Evolutionary conservation across 2,888 invertebrate genomes (phyloP), one percentile per base, ranked within the genome.

Genomic region (Portevinia maculata): DNA sequence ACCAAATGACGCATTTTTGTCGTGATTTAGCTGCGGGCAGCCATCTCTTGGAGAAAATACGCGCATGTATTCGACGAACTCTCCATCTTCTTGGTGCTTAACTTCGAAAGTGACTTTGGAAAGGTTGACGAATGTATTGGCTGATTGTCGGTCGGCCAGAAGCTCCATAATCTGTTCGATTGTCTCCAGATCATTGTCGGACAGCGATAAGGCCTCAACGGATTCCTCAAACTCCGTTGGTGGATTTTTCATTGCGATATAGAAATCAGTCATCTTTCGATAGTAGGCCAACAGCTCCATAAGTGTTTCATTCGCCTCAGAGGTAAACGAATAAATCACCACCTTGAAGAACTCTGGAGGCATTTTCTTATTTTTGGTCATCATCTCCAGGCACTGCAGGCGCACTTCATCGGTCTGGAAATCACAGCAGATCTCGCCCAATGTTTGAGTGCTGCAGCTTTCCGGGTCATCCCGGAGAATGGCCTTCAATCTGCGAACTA

Each of bases 401-500:
- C 94, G 93, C 44, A 96, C 92, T 87, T 96, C 95, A 48, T 93
- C 90, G 0, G 96, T 96, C 89, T 94, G 93, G 60, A 96, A 90
- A 87, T 94, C 94, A 8, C 91, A 88, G 60, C 93, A 94, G 59
- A 92, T 85, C 19, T 86, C 84, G 0, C 71, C 62, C n/a, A 89
- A 84, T 11, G 86, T 87, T 19, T 88, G 86, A 8, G 85, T 76
- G 17, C 84, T 85, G n/a, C 84, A 92, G 19, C 93, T 93, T 1
- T 91, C 88, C 15, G 92, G 89, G 21, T 90, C 91, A 41, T 92
- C 91, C 57, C 93, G 94, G 13, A 96, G 89, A 79, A 93, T 92
- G 41, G 93, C 93, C 78, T 95, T 94, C 24, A 96, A 90, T 85
- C 96, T 95, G 87, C 96, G 94, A 76, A 98, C 92, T 50, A 97